Evolutionary conservation across 2,113 vertebrate genomes (phyloP).

Genomic region (Pelobates fuscus): DNA sequence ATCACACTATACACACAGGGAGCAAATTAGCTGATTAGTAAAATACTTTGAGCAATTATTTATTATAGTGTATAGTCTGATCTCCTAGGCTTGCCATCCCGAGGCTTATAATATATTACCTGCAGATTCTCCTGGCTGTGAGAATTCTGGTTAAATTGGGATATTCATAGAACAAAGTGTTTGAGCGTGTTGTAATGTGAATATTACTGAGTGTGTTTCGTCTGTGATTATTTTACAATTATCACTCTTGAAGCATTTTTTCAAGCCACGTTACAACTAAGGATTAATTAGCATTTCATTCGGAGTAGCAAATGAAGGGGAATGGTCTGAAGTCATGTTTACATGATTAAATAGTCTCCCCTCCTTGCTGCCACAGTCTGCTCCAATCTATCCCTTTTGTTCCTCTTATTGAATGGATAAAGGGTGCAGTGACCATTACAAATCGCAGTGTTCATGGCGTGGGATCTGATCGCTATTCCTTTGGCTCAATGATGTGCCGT

Average conservation of each 20-base stretch:
- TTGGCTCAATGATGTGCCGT: slow-evolving; percentile 45
- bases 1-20: no score
- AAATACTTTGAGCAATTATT: no score
- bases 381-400: slow-evolving; percentile 43
- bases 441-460: slow-evolving; percentile 50
- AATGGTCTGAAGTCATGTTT: slow-evolving; percentile 50
- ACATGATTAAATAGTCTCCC: slow-evolving; percentile 48
- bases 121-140: no score
- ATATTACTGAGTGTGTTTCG: no score
- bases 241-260: slow-evolving; percentile 29
- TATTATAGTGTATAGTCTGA: no score
- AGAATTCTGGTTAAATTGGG: no score
- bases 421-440: slow-evolving; percentile 44
- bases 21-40: no score
- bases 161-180: no score
- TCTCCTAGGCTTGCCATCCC: no score
- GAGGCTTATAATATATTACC: no score
- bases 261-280: slow-evolving; percentile 41
- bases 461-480: slow-evolving; percentile 44
- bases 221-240: slow-evolving; percentile 16
- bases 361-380: slow-evolving; percentile 42
- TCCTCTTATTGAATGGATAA: slow-evolving; percentile 42
- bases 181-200: no score
- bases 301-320: slow-evolving; percentile 45
- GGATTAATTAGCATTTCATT: slow-evolving; percentile 47